phyloP scores from a whole-genome alignment of 2,113 vertebrate genomes.

The Zapus hudsonius region DNA sequence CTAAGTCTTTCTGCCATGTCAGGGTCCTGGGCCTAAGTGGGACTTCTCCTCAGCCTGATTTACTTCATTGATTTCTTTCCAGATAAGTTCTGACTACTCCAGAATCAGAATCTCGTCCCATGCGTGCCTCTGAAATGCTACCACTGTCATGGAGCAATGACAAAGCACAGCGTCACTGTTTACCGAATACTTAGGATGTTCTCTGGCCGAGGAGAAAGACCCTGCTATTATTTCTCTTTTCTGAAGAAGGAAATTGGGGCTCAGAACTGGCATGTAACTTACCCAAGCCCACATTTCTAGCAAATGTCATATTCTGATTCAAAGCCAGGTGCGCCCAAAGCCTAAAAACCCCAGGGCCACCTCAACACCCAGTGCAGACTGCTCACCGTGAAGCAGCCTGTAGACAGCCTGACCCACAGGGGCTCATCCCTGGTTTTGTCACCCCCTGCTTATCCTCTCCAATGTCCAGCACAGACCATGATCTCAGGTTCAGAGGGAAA shows the following conservation, averaged over 20 bases:
- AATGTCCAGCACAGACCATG: background rate
- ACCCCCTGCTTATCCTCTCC: background rate
- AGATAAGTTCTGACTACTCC: background rate
- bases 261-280: background rate
- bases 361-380: no score
- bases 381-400: background rate
- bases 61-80: background rate
- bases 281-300: background rate
- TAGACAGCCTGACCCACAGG: background rate
- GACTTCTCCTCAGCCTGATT: background rate
- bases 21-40: no score
- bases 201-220: background rate
- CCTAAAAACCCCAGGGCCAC: background rate
- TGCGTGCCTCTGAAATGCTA: accelerated
- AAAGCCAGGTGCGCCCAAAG: background rate
- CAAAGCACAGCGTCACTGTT: background rate
- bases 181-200: background rate
- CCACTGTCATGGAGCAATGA: background rate
- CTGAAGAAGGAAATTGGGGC: background rate
- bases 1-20: background rate
- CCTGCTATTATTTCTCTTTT: background rate
- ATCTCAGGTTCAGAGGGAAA: background rate
- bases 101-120: background rate
- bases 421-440: background rate
- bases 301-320: background rate